phyloP scores from a whole-genome alignment of 1,140 invertebrate genomes.

The Heterodera schachtii region DNA sequence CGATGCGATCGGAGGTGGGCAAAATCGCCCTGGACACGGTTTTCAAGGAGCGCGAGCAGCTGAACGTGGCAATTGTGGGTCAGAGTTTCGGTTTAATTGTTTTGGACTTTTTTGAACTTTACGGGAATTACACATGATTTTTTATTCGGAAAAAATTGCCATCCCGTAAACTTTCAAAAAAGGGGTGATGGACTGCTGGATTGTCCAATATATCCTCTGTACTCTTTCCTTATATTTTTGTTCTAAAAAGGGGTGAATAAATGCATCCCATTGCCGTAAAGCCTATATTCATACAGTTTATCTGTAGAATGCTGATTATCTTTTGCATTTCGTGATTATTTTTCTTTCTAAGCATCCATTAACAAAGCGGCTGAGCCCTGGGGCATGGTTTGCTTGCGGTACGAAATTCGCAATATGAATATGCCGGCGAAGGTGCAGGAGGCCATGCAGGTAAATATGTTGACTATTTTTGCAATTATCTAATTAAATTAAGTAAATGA shows the following conservation, averaged over 20 bases:
- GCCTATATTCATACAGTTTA: too few species aligned
- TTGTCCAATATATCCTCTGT: too few species aligned
- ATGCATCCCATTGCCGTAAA: too few species aligned
- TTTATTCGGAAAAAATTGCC: background rate
- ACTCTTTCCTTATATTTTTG: too few species aligned
- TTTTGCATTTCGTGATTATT: too few species aligned
- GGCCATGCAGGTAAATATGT: conserved; percentile 80
- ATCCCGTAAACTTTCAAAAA: too few species aligned
- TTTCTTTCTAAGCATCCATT: conserved; percentile 75
- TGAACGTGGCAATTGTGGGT: conserved; percentile 91
- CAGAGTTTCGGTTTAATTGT: conserved; percentile 11
- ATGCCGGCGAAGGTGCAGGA: conserved; percentile 89
- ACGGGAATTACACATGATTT: background rate
- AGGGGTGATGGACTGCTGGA: too few species aligned
- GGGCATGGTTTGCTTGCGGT: conserved; percentile 94
- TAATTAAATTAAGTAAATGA: too few species aligned
- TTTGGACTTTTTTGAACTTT: conserved; percentile 18
- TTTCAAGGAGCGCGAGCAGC: conserved; percentile 89
- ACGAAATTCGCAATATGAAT: conserved; percentile 95
- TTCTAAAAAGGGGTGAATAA: too few species aligned
- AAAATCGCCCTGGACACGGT: conserved; percentile 97
- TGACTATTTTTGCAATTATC: background rate
- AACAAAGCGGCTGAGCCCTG: conserved; percentile 97
- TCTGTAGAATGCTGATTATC: too few species aligned
- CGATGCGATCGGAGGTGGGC: conserved; percentile 95